These are phyloP conservation scores for Steinernema hermaphroditum DNA, from an alignment of 2,888 invertebrate species.

Conservation along the genomic window DNA sequence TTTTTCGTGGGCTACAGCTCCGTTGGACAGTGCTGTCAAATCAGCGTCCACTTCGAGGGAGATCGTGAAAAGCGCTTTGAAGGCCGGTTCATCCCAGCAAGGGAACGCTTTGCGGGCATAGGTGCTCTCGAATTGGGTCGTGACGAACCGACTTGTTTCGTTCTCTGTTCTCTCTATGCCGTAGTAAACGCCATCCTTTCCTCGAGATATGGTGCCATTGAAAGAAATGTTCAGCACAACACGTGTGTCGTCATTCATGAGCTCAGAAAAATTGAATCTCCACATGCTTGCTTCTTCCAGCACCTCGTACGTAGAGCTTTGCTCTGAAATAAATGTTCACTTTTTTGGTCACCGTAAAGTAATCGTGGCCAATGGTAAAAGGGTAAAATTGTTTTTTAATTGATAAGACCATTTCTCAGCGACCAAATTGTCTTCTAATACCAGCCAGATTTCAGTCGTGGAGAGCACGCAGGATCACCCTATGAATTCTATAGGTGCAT, in stretches of 20 bases:
- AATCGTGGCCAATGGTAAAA: too few species aligned
- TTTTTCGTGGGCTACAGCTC: background rate
- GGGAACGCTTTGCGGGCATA: constrained; percentile 81
- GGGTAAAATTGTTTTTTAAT: too few species aligned
- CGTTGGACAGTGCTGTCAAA: constrained; percentile 82
- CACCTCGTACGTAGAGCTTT: too few species aligned
- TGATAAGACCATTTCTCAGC: too few species aligned
- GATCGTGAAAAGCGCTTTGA: constrained; percentile 81
- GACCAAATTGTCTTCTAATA: too few species aligned
- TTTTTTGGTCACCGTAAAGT: too few species aligned
- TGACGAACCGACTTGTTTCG: constrained; percentile 71
- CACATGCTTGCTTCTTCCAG: constrained; percentile 67
- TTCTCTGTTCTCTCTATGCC: constrained; percentile 74
- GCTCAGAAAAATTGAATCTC: constrained; percentile 81
- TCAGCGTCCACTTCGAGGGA: constrained; percentile 79
- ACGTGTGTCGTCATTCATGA: constrained; percentile 70
- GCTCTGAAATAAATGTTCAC: too few species aligned
- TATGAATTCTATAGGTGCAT: too few species aligned
- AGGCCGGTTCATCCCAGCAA: constrained; percentile 84
- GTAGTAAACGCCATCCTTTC: constrained; percentile 80
- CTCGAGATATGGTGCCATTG: constrained; percentile 80
- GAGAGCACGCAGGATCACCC: too few species aligned
- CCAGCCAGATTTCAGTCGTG: too few species aligned
- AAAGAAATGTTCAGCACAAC: background rate
- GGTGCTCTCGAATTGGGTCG: constrained; percentile 63